These are phyloP conservation scores for Zonotrichia leucophrys DNA, from an alignment of 2,113 vertebrate species.

Conservation along the genomic window DNA sequence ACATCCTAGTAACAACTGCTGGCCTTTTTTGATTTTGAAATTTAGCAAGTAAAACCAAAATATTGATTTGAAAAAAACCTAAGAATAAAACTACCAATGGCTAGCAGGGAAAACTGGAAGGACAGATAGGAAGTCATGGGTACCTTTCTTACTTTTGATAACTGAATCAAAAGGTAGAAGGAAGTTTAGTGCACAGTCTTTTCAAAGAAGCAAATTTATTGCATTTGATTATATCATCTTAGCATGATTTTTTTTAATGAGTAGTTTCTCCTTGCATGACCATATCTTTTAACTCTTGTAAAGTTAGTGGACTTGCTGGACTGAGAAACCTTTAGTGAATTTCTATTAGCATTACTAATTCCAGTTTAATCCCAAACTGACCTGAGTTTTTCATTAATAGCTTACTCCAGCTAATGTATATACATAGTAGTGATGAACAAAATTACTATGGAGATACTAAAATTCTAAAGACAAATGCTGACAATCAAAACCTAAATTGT, in stretches of 20 bases:
- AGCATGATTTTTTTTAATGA: not conserved
- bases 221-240: not conserved
- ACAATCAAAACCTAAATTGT: not conserved
- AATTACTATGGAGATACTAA: not conserved
- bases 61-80: not conserved
- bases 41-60: not conserved
- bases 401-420: not conserved
- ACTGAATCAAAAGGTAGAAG: not conserved
- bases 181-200: not conserved
- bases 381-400: not conserved
- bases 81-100: not conserved
- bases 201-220: not conserved
- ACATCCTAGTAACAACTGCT: not conserved
- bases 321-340: not conserved
- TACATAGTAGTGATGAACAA: not conserved
- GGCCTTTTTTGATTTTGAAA: not conserved
- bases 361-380: not conserved
- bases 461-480: not conserved
- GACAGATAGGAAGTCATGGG: not conserved
- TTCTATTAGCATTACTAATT: not conserved
- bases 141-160: not conserved
- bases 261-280: not conserved
- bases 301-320: not conserved
- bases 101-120: not conserved
- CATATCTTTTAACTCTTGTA: not conserved